Conservation (phyloP, 2,888 invertebrate genomes). For the Pterostichus niger region DNA sequence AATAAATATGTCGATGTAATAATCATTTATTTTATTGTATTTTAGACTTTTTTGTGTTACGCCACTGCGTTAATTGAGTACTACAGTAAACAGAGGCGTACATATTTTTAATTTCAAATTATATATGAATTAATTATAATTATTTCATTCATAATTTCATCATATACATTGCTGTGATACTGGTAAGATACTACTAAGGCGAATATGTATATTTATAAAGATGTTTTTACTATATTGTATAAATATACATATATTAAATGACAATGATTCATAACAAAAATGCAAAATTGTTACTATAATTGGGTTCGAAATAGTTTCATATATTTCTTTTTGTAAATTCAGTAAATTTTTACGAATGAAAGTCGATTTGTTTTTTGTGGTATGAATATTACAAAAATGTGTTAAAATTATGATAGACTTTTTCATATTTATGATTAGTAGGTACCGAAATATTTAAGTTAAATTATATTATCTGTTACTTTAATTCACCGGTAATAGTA, state of each 20-base stretch:
- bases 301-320: background rate
- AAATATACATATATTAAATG: background rate
- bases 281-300: background rate
- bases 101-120: constrained; percentile 1
- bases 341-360: too few species aligned
- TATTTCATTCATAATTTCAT: background rate
- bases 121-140: background rate
- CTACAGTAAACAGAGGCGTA: background rate
- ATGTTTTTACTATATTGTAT: background rate
- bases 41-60: background rate
- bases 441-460: too few species aligned
- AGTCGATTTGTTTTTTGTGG: too few species aligned
- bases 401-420: too few species aligned
- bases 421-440: too few species aligned
- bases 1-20: background rate
- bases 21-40: background rate
- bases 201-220: background rate
- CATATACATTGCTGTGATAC: background rate
- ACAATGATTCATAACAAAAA: background rate
- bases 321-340: too few species aligned
- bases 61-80: background rate
- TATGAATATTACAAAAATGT: too few species aligned
- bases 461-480: too few species aligned
- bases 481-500: too few species aligned
- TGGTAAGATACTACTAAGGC: background rate